Base-by-base conservation (phyloP, 2,888 invertebrate species). In the Onchidella celtica region DNA sequence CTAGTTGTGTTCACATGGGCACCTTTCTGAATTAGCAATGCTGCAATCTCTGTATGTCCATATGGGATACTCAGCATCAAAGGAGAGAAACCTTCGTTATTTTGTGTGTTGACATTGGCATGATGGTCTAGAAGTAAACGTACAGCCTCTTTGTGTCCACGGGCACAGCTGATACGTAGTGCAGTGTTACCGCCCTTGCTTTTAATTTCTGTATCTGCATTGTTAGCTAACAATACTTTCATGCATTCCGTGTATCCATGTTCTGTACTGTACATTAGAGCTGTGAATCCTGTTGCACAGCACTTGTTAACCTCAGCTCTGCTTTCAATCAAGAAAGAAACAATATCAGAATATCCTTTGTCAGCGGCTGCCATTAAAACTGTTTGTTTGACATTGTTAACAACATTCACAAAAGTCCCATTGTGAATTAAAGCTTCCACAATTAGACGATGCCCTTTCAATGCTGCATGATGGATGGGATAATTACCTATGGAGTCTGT, bases 311-410 rank as follows among this genome's bases (percentile, higher is more conserved):
- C 59, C 36, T 61, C 73, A n/a, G 73, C 77, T 2, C 47, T 38
- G 32, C 21, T 21, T 3, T 73, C 40, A 2, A 82, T 27, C 36
- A 82, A n/a, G 6, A 73, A 32, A 38, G 36, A 21, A n/a, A 72
- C 77, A 2, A 78, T 27, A 3, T 66, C 68, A 32, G 17, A 14
- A 55, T 78, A 61, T 38, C 82, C 82, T 11, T 59, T 36, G 2
- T 57, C 6, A 21, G 77, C 72, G n/a, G 77, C 72, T 65, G 78
- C 57, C 57, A 77, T 77, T 24, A 82, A 40, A 3, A 66, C 66
- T 38, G 82, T 82, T 38, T 77, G 68, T n/a, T 65, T 40, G 11
- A 76, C 57, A 6, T 55, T 65, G 72, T 81, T 76, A 17, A 70
- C 72, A n/a, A 65, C 55, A 27, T 81, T 34, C 27, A 76, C 81